Evolutionary conservation across 1,140 invertebrate species (phyloP).

Genomic region (Aphidius ervi): DNA sequence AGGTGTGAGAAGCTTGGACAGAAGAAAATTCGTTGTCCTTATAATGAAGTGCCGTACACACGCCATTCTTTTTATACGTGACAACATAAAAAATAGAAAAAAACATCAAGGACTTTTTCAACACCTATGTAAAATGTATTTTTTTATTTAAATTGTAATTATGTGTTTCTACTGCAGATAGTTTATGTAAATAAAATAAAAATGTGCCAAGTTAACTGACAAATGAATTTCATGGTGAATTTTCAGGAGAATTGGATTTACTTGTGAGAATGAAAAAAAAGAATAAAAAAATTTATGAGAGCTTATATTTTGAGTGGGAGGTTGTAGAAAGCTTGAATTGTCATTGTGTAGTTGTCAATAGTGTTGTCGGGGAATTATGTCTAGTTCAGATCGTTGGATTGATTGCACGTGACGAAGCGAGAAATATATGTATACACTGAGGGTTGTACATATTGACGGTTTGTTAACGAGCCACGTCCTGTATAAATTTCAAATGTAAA

Average conservation of each 20-base stretch:
- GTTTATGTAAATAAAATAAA: too few species aligned
- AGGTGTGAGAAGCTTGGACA: constrained; percentile 15
- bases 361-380: not conserved
- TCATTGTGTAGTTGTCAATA: too few species aligned
- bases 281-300: too few species aligned
- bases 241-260: too few species aligned
- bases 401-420: constrained; percentile 20
- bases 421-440: constrained; percentile 3
- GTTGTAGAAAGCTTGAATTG: too few species aligned
- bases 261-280: too few species aligned
- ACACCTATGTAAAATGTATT: too few species aligned
- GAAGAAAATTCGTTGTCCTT: constrained; percentile 34
- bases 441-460: constrained; percentile 9
- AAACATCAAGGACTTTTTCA: not conserved
- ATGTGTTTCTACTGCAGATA: too few species aligned
- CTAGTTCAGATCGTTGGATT: constrained; percentile 20
- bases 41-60: constrained; percentile 37
- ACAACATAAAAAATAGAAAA: constrained; percentile 2
- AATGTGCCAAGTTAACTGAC: too few species aligned
- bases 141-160: not conserved
- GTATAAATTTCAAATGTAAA: constrained; percentile 24
- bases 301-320: too few species aligned
- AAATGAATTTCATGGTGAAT: too few species aligned
- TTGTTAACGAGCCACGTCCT: constrained; percentile 23
- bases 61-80: constrained; percentile 20